Base-by-base conservation (phyloP, 2,888 invertebrate species). In the Megalurothrips usitatus region DNA sequence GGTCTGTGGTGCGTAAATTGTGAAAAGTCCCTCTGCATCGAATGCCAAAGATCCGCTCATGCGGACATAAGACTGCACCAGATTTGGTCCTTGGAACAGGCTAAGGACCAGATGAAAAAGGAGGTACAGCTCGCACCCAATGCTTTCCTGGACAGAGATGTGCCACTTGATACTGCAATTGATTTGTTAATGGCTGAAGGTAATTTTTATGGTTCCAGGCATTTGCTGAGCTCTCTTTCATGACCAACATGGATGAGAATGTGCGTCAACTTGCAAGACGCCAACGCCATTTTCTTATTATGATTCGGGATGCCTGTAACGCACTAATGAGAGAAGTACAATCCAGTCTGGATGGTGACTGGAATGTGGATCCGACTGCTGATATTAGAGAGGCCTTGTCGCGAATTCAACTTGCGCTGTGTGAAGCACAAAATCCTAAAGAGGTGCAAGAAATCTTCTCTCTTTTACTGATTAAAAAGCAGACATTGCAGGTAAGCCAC, bases 241-340 rank as follows among this genome's bases (percentile, higher is more conserved):
- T 92, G 89, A 91, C 92, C 83, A 93, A 92, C 86, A 90, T 92
- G 86, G 89, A 93, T 83, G 89, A 90, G 83, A 92, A 93, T 86
- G 91, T 93, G 83, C 92, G 94, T 87, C 91, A 92, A 86, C 88
- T 93, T 85, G 91, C 91, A 82, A 88, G 90, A 87, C 92, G 92
- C 85, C 93, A 93, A 86, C 90, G 93, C 84, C 92, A 93, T 85
- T 93, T 93, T 86, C 87, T 93, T 83, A 89, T 93, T 83, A 92
- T 93, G 86, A 91, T 94, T 80, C 88, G 93, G 83, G 94, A 94
- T 86, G 92, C 93, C 68, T 92, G 93, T 87, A 91, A 92, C 79
- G 92, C 92, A 82, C 87, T 94, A 79, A 94, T 94, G 86, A 91
- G 92, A 82, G 92, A 93, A 87, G 92, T 94, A 80, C 94, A 94